Base-by-base conservation (phyloP, 30 jellyfish, hydroid and myxozoan species). In the Aurelia sp. region DNA sequence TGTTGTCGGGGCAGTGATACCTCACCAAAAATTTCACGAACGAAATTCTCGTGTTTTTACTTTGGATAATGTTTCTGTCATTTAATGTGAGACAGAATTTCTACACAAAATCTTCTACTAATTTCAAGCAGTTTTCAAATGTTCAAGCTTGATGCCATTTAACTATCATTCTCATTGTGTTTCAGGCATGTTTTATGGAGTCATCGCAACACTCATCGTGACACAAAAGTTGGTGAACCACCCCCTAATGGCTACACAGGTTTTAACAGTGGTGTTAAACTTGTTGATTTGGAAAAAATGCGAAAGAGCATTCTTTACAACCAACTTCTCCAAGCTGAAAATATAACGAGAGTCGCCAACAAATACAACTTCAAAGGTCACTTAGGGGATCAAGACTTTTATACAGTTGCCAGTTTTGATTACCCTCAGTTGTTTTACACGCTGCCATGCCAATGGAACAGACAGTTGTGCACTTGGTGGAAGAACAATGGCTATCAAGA, bases 391-490 rank as follows among this genome's bases (percentile, higher is more conserved):
- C 98, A 92, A 62, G 98, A 92, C 55, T 83, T 92, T 73, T 92
- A 68, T 60, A 57, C 98, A 3, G 70, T 92, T 52, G 23, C 82
- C n/a, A 81, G 97, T 50, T 92, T 92, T 22, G 96, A 86, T 11
- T 78, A 73, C 62, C 95, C 89, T 17, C 87, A 78, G 3, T 62
- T 87, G 92, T 87, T 92, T 82, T 92, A 87, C 65, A 80, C 86
- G 31, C 77, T 92, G 64, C 98, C 98, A 5, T 92, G 98, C 40
- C 97, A 87, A 62, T 92, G 98, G 98, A 92, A 92, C 61, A 91
- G 98, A 44, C 98, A 92, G 89, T 71, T 92, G 5, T 92, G 98
- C 81, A 82, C 91, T 21, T 92, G 98, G 98, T 92, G 98, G 98
- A 81, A 82, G 21, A 78, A 90, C 16, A 59, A 83, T 67, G 97